Base-by-base conservation (phyloP, 2,888 invertebrate genomes). In the Sicus ferrugineus region DNA sequence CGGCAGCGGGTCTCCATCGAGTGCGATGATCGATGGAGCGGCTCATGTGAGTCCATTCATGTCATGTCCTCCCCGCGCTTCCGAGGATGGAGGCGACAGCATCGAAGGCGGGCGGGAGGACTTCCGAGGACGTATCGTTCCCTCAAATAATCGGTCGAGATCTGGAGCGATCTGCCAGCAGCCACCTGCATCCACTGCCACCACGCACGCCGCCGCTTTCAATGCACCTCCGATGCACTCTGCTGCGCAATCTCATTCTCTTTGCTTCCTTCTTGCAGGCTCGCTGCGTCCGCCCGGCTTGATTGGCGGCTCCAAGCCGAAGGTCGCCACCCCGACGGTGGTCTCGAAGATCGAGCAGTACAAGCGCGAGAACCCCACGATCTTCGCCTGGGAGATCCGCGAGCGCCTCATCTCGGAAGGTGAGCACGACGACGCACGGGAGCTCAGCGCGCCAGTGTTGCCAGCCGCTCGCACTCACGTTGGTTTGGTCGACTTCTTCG, bases 361-460 rank as follows among this genome's bases (percentile, higher is more conserved):
- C 89, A 98, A 98, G 88, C 87, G 96, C 77, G 97, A 98, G 86
- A 98, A 98, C 86, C 98, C 98, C 6, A 98, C 98, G 71, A 98
- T 98, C 81, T 98, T 98, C 85, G 98, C 98, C 26, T 98, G 98
- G 98, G 98, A 98, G 89, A 98, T 98, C 77, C 89, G 98, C 66
- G 98, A 98, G 86, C 90, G 96, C 84, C 91, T 98, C 73, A 95
- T 98, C 81, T 94, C 95, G 71, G 97, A 98, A 92, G 96, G 97
- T 97, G 89, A 89, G 87, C 79, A 72, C 62, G 52, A n/a, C 50
- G 59, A 63, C 64, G 56, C 31, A 59, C 52, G 23, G 31, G 23
- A n/a, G n/a, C n/a, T n/a, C 21, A 38, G 42, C 1, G 19, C 7
- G 5, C 28, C 11, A 9, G 19, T 23, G 61, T 42, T 21, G 19